phyloP scores from a whole-genome alignment of 2,113 vertebrate species.

The Thamnophis sirtalis region DNA sequence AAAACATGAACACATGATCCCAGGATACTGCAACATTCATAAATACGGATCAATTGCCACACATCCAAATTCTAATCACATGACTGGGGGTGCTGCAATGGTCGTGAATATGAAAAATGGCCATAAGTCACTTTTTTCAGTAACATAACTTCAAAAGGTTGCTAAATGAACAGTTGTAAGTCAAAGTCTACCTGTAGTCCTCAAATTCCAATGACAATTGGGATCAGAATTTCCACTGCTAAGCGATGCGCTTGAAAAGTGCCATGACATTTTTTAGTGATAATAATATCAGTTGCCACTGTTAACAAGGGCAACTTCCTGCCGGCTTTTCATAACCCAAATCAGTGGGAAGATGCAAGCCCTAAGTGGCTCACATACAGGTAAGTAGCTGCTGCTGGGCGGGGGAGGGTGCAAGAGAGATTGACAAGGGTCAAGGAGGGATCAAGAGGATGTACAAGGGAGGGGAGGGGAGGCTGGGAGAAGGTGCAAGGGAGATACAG shows the following conservation, averaged over 20 bases:
- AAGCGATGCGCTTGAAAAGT: not conserved
- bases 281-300: not conserved
- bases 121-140: not conserved
- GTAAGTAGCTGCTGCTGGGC: not conserved
- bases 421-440: not conserved
- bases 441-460: not conserved
- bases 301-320: not conserved
- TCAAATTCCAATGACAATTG: not conserved
- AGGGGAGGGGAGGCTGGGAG: not conserved
- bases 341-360: not conserved
- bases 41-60: not conserved
- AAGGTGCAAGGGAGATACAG: not conserved
- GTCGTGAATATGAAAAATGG: not conserved
- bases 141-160: not conserved
- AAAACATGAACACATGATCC: not conserved
- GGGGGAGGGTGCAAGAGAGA: not conserved
- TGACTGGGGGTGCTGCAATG: not conserved
- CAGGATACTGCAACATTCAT: not conserved
- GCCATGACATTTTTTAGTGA: not conserved
- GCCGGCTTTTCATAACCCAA: not conserved
- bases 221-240: not conserved
- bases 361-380: not conserved
- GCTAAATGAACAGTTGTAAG: not conserved
- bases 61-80: not conserved
- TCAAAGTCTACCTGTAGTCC: not conserved